Evolutionary conservation across 2,113 vertebrate genomes (phyloP).

Genomic region (Eidolon helvum): DNA sequence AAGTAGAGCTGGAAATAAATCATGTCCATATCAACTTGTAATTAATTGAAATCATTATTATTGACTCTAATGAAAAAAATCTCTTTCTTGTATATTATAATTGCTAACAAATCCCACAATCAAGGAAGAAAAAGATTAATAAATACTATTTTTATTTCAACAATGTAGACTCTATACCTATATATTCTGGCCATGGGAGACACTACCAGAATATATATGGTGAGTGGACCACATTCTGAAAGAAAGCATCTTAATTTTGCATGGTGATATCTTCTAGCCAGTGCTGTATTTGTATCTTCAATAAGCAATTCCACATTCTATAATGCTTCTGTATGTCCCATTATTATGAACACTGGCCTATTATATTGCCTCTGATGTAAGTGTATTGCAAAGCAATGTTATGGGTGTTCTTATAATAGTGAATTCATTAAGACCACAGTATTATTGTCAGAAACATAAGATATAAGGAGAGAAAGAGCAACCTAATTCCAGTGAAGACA

Average conservation of each 20-base stretch:
- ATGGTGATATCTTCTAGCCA: not conserved
- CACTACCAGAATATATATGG: not conserved
- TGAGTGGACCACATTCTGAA: not conserved
- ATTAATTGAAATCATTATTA: not conserved
- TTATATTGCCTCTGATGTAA: not conserved
- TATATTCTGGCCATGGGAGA: not conserved
- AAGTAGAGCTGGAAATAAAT: not conserved
- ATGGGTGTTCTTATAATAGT: not conserved
- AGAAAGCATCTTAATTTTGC: not conserved
- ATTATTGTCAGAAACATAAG: not conserved
- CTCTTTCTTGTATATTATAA: not conserved
- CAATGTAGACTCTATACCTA: not conserved
- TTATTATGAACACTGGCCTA: not conserved
- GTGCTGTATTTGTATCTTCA: not conserved
- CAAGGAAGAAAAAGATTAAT: not conserved
- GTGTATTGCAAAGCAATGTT: not conserved
- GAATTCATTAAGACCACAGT: not conserved
- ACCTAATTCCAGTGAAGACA: not conserved
- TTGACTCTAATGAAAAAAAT: not conserved
- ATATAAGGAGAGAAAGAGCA: not conserved
- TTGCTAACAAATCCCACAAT: not conserved
- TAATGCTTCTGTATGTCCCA: not conserved
- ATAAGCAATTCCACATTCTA: not conserved
- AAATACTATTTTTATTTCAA: not conserved
- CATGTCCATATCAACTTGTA: not conserved